Evolutionary conservation across 2,113 vertebrate genomes (phyloP).

Genomic region (Falcunculus frontatus): DNA sequence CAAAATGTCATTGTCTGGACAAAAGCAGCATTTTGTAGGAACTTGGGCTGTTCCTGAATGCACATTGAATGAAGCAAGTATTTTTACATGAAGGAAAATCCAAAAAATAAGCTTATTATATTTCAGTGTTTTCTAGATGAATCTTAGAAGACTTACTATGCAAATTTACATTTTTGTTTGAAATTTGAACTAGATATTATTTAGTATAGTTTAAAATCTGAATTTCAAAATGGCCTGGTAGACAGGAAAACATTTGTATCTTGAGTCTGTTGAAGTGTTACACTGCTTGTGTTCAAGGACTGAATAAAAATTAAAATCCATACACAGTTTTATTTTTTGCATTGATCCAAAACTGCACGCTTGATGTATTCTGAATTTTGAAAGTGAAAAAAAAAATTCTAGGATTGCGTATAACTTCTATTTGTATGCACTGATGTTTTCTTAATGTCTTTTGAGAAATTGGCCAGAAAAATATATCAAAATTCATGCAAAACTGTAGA

Average conservation of each 20-base stretch:
- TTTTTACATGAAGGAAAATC: neutral
- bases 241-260: neutral
- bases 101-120: neutral
- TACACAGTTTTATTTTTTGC: neutral
- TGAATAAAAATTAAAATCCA: neutral
- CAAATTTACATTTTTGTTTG: neutral
- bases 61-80: neutral
- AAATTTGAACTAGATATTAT: neutral
- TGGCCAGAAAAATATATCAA: neutral
- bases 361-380: neutral
- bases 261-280: neutral
- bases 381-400: neutral
- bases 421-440: neutral
- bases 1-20: neutral
- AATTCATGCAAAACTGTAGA: neutral
- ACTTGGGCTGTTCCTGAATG: neutral
- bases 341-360: neutral
- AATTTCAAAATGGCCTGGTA: neutral
- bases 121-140: neutral
- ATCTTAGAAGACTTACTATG: neutral
- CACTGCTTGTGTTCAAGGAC: neutral
- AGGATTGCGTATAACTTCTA: neutral
- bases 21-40: neutral
- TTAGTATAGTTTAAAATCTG: neutral
- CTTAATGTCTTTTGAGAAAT: neutral